Evolutionary conservation across 2,113 vertebrate genomes (phyloP).

Genomic region (Paramormyrops kingsleyae): DNA sequence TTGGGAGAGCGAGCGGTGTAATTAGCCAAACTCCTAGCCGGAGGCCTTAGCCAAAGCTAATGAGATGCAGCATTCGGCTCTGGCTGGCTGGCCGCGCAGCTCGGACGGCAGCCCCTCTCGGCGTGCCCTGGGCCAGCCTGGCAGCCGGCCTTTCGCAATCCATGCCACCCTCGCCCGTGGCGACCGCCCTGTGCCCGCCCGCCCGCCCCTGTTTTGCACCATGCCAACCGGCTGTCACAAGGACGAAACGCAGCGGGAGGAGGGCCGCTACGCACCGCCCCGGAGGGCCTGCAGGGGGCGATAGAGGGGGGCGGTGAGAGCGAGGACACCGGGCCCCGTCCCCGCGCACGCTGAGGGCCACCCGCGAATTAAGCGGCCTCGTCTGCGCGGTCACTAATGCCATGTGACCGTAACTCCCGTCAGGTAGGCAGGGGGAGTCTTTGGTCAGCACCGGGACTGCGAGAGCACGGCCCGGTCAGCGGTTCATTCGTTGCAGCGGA

Average conservation of each 20-base stretch:
- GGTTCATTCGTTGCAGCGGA: background rate
- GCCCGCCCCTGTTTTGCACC: conserved; percentile 13
- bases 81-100: conserved; percentile 30
- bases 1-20: conserved; percentile 61
- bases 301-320: background rate
- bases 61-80: conserved; percentile 35
- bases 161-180: conserved; percentile 16
- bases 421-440: background rate
- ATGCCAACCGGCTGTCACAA: conserved; percentile 33
- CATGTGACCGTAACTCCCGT: background rate
- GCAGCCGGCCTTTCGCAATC: conserved; percentile 12
- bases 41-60: conserved; percentile 32
- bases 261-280: background rate
- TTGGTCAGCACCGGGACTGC: background rate
- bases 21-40: conserved; percentile 44
- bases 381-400: background rate
- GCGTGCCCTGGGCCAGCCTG: conserved; percentile 13
- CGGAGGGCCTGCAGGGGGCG: background rate
- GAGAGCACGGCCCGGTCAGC: background rate
- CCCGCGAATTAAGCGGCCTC: background rate
- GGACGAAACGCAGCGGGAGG: conserved; percentile 3
- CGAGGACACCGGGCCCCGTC: background rate
- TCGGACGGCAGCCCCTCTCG: conserved; percentile 15
- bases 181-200: conserved; percentile 13
- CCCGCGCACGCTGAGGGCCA: background rate